Base-by-base conservation (phyloP, 2,113 vertebrate species). In the Entelurus aequoreus region DNA sequence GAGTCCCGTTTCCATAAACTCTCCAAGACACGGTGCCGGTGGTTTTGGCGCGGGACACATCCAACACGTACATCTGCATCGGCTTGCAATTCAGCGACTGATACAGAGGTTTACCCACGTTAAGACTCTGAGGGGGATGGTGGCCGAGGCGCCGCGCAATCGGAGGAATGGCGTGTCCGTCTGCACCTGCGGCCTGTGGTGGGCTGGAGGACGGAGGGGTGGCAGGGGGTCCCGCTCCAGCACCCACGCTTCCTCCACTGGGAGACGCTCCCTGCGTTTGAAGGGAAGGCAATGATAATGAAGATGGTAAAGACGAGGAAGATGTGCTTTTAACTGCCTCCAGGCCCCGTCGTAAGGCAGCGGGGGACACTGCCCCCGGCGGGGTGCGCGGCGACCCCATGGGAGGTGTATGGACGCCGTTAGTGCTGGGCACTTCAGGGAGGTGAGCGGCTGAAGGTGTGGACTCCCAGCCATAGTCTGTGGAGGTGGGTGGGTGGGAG, bases 1-100 rank as follows among this genome's bases (percentile, higher is more conserved):
- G 69, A 3, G 83, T 83, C 5, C 90, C 91, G 52, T 91, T 92
- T 15, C 84, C 92, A 14, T 96, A 95, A 9, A 96, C 88, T 72
- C 94, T 94, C 97, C 97, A 99, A 50, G 93, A 92, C 72, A 98
- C 96, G 5, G 90, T 85, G 0, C 90, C 90, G 0, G 79, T 81
- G 19, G 91, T 83, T 84, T 94, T 94, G 74, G 92, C 92, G 36
- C 90, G 91, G 16, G 93, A 93, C 74, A 98, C 88, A 81, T 98
- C 96, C 87, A 99, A 88, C 75, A 97, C 94, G 0, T 98, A 99
- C 97, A 99, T 99, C 91, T 98, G 97, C 97, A 99, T 99, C 82
- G 97, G 97, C 60, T 98, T 98, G 90, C 96, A 98, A 92, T 96
- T 98, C 88, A 98, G 91, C 59, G 95, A 95, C 92, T 98, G 97